These are phyloP conservation scores for Drosophila azteca DNA, from an alignment of 1,140 invertebrate species.

Conservation along the genomic window DNA sequence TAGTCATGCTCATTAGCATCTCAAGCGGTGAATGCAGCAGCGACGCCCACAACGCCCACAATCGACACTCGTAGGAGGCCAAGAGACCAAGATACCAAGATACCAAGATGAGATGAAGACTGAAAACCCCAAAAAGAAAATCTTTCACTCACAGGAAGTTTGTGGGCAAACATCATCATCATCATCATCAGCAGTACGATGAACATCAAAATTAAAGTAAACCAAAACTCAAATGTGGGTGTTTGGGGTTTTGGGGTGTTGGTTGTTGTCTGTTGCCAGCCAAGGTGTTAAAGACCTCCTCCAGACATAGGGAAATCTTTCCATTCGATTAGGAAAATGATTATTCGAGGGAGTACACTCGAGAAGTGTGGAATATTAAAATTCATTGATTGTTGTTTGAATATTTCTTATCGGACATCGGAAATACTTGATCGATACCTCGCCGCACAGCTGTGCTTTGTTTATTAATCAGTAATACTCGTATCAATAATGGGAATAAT, in stretches of 20 bases:
- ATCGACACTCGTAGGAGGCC: conserved; percentile 35
- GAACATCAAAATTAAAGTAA: conserved; percentile 38
- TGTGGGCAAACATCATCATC: conserved; percentile 49
- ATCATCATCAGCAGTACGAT: no score
- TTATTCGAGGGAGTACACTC: conserved; percentile 13
- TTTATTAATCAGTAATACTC: conserved; percentile 55
- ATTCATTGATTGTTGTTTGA: conserved; percentile 54
- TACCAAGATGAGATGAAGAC: conserved; percentile 33
- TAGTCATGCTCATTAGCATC: conserved; percentile 81
- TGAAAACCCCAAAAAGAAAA: conserved; percentile 50
- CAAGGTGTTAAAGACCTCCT: conserved; percentile 25
- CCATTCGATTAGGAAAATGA: no score
- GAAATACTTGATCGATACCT: conserved; percentile 67
- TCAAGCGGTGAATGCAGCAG: conserved; percentile 56
- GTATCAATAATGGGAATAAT: conserved; percentile 34
- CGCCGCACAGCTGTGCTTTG: conserved; percentile 18
- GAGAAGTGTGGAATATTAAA: conserved; percentile 23
- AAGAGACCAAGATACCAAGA: neutral
- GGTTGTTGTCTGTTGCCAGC: neutral
- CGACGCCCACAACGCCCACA: conserved; percentile 52
- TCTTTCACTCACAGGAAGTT: conserved; percentile 73
- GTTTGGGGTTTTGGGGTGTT: conserved; percentile 33
- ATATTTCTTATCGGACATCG: conserved; percentile 50
- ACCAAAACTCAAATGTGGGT: conserved; percentile 47
- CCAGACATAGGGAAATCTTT: no score